Conservation (phyloP, 2,113 vertebrate genomes). For the Prionailurus bengalensis region DNA sequence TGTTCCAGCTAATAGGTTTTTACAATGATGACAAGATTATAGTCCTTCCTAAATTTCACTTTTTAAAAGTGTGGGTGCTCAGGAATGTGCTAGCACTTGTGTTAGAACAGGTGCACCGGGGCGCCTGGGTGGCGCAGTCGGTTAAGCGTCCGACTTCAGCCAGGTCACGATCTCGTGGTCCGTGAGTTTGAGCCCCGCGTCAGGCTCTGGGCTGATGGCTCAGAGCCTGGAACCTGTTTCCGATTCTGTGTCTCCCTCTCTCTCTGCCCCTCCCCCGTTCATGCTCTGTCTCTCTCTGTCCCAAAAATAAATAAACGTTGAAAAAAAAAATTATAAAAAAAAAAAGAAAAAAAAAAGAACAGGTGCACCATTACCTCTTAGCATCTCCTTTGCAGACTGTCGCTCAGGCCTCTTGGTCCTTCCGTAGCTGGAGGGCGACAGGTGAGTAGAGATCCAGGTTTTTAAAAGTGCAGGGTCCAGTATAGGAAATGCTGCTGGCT, state of each 20-base stretch:
- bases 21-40: rapidly evolving
- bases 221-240: too few relatives aligned
- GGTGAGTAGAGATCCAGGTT: not conserved
- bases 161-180: too few relatives aligned
- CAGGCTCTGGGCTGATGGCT: too few relatives aligned
- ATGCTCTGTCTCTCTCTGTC: too few relatives aligned
- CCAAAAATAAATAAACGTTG: too few relatives aligned
- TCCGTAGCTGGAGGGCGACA: not conserved
- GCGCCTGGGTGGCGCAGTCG: too few relatives aligned
- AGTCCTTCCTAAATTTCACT: not conserved
- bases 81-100: rapidly evolving
- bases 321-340: too few relatives aligned
- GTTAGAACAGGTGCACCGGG: not conserved
- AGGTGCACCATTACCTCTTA: rapidly evolving
- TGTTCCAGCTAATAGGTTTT: rapidly evolving
- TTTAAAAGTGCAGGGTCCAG: rapidly evolving
- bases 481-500: too few relatives aligned
- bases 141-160: too few relatives aligned
- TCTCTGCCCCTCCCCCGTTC: too few relatives aligned
- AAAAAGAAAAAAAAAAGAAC: not conserved
- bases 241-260: too few relatives aligned
- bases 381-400: rapidly evolving
- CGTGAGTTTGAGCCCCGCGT: too few relatives aligned
- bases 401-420: rapidly evolving
- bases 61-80: rapidly evolving